Evolutionary conservation across 1,140 invertebrate genomes (phyloP), one percentile per base, ranked within the genome.

Genomic region (Rhyacophila brunnea): DNA sequence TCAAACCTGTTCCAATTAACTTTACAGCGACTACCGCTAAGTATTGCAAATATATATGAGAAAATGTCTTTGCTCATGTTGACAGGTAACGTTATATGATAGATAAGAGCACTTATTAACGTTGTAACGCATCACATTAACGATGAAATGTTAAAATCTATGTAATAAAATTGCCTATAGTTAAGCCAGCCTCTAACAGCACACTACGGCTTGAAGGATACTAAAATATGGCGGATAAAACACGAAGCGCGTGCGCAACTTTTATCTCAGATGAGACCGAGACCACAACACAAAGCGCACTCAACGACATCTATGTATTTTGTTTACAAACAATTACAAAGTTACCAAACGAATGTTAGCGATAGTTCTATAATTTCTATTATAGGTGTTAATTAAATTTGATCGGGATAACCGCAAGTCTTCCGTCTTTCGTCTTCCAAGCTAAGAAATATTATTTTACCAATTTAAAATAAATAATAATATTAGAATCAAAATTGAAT

Each of bases 1-100:
- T 50, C 55, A 51, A 28, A 58, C 55, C 55, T 58, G 55, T 58
- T 58, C 55, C 55, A 51, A 58, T 58, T 58, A 58, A 57, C 34
- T 45, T 57, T 35, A 23, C 13, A 47, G 43, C 32, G 20, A 47
- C 47, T 18, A 45, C 55, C 55, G 47, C 55, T 28, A 38, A 57
- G 48, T 43, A 51, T 58, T 50, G 54, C 54, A 44, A 57, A 58
- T 50, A 58, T 50, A 50, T 23, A 48, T 48, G 28, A 14, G 35
- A 42, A 35, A 40, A 45, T 20, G 14, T 36, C 49, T 58, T 58
- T 34, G 35, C 19, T 49, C 55, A 51, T 51, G 35, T 42, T 57
- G 15, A 40, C 19, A 28, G 42, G 13, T 38, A 28, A n/a, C 6
- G 38, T 14, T 48, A 7, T 48, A 18, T 36, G 28, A 40, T 28